Base-by-base conservation (phyloP, 2,888 invertebrate genomes). In the Serripes groenlandicus region DNA sequence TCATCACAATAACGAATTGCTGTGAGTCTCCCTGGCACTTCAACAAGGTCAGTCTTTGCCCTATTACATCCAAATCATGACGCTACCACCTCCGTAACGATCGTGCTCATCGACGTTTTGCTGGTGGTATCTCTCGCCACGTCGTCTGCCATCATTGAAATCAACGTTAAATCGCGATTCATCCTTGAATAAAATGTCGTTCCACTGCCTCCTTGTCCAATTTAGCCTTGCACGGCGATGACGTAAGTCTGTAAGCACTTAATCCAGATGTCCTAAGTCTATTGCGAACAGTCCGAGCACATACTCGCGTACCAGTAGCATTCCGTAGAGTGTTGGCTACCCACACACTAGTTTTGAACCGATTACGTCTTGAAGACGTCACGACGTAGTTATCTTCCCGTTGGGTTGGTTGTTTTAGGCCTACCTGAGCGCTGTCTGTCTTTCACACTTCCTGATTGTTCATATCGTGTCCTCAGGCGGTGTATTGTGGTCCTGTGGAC, bases 41-140 rank as follows among this genome's bases (percentile, higher is more conserved):
- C 56, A 5, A 78, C 62, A 26, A 78, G 35, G 7, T 76, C 68
- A 4, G 64, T 84, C n/a, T 52, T 60, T 7, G 64, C 72, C 18
- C 49, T 64, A 82, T 76, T 26, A 70, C 81, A 3, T 34, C 34
- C 78, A 80, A 85, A 83, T 52, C 83, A 85, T 81, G 15, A 83
- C 72, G 71, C 81, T 79, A 9, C 81, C 82, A 1, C 81, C 82
- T 52, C 86, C 81, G 37, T 73, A 88, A 35, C 54, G 37, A 49
- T 75, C 82, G 49, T 54, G 42, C 56, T 78, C 26, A 42, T 73
- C 42, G 62, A 78, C 66, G 78, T 78, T 72, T 1, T 26, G 66
- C 18, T 64, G 34, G 60, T 73, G 35, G 18, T 49, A 23, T 9
- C 78, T 54, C 28, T 78, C 68, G n/a, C 74, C 75, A 49, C 79